A percentile compares a stretch with the other conserved stretches of the same genome.
Conservation (phyloP, 2,888 invertebrate species). For the Ormyrus thymus region DNA sequence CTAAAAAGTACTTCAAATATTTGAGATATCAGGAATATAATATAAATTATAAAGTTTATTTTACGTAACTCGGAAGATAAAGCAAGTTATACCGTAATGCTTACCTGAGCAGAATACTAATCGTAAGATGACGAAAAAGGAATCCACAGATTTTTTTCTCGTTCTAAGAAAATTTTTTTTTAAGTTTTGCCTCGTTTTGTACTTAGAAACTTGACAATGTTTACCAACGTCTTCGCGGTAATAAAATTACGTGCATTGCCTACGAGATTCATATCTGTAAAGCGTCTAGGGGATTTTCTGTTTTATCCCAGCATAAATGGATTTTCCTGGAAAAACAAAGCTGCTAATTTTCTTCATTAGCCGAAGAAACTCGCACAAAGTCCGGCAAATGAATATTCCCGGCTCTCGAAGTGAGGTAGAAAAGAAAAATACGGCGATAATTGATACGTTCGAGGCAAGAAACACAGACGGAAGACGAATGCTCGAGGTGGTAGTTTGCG, state of each 20-base stretch:
- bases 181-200: conserved; percentile 5
- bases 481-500: no score
- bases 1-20: background rate
- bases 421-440: background rate
- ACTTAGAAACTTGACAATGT: conserved; percentile 15
- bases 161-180: conserved; percentile 13
- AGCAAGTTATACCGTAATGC: no score
- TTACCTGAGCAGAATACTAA: no score
- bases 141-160: background rate
- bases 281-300: background rate
- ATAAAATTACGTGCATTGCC: conserved; percentile 21
- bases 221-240: conserved; percentile 8
- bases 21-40: no score
- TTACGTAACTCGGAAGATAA: no score
- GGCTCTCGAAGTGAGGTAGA: background rate
- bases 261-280: conserved; percentile 32
- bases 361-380: background rate
- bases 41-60: no score
- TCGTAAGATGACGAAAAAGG: background rate
- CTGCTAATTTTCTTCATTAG: background rate
- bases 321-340: background rate
- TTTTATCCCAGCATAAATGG: background rate
- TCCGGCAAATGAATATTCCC: background rate
- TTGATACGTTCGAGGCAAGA: background rate
- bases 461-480: background rate